Base-by-base conservation (phyloP, 2,797 vertebrate species). In the Lithobates pipiens region DNA sequence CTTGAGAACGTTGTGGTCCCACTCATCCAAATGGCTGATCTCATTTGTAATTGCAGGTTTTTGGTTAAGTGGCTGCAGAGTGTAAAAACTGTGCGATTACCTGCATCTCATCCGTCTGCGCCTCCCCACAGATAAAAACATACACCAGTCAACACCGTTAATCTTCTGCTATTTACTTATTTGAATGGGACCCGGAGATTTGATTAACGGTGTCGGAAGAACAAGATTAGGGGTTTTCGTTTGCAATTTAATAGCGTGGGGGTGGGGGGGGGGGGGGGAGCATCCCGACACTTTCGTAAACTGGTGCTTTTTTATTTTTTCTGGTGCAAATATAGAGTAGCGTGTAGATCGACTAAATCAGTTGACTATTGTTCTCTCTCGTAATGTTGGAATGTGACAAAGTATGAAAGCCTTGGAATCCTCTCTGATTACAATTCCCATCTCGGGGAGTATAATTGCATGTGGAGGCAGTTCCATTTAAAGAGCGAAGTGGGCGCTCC, bases 91-190 rank as follows among this genome's bases (percentile, higher is more conserved):
- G 75, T 36, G 16, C 10, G 23, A 57, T 82, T 69, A 34, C 76
- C 50, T 83, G 63, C 27, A 39, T 46, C 74, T 36, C 83, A 72
- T 80, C 77, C 29, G 11, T 65, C 61, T 10, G 7, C n/a, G n/a
- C 61, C 61, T 65, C 61, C 73, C 70, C 29, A 13, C 57, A 69
- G 84, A 85, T 69, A 85, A 78, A 85, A 75, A 79, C 83, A 77
- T 34, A 73, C 61, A 74, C 71, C 77, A 61, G 71, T 44, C 84
- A 69, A 74, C 78, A 86, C 84, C 67, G 16, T 71, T 86, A 86
- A 86, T 81, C 84, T 86, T 86, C 72, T 85, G 84, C 84, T 71
- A 80, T 86, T 86, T 81, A 34, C 77, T 81, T 78, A 86, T 86
- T 81, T 81, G 71, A 86, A 81, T 86, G 77, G 84, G 72, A 81